Conservation (phyloP, 2,888 invertebrate species). For the Tricholauxania praeusta region DNA sequence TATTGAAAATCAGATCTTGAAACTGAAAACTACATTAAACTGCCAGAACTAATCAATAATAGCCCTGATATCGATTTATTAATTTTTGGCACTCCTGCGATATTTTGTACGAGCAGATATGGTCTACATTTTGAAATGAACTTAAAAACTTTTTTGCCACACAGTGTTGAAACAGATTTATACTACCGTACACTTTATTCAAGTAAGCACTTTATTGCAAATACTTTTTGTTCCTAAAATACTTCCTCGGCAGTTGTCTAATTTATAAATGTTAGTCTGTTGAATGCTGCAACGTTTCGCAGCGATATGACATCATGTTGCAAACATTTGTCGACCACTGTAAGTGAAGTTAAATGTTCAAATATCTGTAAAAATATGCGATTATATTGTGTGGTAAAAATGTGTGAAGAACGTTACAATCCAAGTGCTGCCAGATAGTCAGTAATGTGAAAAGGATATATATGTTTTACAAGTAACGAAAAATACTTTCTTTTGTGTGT, state of each 20-base stretch:
- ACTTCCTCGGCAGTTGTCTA: conserved; percentile 22
- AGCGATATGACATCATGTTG: conserved; percentile 24
- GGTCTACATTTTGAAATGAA: background rate
- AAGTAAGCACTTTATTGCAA: background rate
- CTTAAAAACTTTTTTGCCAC: background rate
- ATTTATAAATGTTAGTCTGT: conserved; percentile 16
- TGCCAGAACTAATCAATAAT: no score
- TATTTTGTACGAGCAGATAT: no score
- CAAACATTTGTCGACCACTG: background rate
- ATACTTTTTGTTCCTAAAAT: background rate
- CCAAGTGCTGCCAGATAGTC: background rate
- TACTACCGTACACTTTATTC: background rate
- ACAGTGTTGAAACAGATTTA: background rate
- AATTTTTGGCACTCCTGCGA: no score
- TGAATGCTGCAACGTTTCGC: background rate
- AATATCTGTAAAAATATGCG: conserved; percentile 3
- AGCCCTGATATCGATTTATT: no score
- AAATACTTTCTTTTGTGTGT: background rate
- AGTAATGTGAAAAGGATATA: background rate
- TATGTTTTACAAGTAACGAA: no score
- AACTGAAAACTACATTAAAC: no score
- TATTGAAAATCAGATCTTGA: no score
- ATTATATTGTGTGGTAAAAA: no score
- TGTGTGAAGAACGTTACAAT: background rate
- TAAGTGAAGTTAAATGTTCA: conserved; percentile 16